Evolutionary conservation across 2,888 invertebrate genomes (phyloP).

Genomic region (Cremastinae sp.): DNA sequence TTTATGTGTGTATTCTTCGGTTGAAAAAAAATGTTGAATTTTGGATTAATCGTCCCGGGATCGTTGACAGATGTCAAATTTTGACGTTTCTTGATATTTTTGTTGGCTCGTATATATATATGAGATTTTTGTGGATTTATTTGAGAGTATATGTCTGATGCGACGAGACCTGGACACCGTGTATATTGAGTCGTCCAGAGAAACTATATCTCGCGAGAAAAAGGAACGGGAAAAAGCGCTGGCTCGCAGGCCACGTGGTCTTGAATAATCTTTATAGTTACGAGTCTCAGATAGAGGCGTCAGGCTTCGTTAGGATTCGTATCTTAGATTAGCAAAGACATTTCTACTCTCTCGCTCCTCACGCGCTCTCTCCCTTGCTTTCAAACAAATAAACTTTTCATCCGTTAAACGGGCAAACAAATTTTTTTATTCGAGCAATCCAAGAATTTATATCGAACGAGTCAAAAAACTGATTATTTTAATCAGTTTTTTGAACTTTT

Average conservation of each 20-base stretch:
- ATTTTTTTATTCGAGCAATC: conserved; percentile 50
- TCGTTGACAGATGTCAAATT: conserved; percentile 7
- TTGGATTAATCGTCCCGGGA: not conserved
- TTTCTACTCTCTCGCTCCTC: not conserved
- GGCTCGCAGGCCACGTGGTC: conserved; percentile 62
- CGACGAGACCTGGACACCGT: not conserved
- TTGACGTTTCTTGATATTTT: no score
- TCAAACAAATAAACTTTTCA: no score
- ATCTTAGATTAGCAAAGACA: conserved; percentile 39
- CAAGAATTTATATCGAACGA: no score
- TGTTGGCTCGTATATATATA: no score
- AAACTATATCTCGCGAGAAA: not conserved
- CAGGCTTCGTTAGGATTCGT: conserved; percentile 63
- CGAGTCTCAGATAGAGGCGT: conserved; percentile 62
- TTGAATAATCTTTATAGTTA: conserved; percentile 64
- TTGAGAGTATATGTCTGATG: not conserved
- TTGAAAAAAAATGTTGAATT: not conserved
- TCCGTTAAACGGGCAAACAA: not conserved
- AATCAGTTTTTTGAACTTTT: no score
- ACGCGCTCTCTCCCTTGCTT: not conserved
- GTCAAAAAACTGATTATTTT: no score
- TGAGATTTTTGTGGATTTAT: no score
- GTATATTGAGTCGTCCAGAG: not conserved
- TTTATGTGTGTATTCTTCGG: no score
- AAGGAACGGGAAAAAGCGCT: no score